Evolutionary conservation across 2,113 vertebrate genomes (phyloP).

Genomic region (Turdus rufiventris): DNA sequence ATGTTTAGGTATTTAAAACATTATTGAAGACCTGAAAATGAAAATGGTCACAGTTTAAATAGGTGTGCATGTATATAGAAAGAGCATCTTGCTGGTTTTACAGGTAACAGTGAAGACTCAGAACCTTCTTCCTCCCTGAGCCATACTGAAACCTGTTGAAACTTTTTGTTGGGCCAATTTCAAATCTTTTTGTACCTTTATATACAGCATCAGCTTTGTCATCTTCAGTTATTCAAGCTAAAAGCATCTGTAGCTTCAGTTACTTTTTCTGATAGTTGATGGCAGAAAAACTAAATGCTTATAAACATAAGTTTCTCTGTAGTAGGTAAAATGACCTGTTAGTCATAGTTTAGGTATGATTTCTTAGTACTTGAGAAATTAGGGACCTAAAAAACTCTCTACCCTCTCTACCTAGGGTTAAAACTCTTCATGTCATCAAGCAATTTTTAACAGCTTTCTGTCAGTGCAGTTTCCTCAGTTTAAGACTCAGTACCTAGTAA

Average conservation of each 20-base stretch:
- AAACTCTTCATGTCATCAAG: not conserved
- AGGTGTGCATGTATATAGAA: not conserved
- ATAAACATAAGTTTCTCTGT: not conserved
- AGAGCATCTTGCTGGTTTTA: not conserved
- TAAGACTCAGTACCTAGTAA: not conserved
- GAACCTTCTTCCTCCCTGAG: not conserved
- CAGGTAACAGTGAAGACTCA: not conserved
- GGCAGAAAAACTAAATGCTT: not conserved
- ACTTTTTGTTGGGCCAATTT: not conserved
- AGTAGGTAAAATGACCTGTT: not conserved
- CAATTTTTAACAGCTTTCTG: not conserved
- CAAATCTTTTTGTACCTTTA: not conserved
- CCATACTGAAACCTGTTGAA: not conserved
- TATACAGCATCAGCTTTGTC: not conserved
- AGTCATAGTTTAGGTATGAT: not conserved
- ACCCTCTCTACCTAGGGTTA: not conserved
- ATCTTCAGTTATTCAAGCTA: not conserved
- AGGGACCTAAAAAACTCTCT: not conserved
- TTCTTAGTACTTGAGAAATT: not conserved
- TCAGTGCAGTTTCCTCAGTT: not conserved
- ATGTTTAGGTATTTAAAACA: not conserved
- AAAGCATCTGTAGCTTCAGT: not conserved
- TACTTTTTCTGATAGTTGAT: not conserved
- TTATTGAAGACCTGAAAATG: not conserved
- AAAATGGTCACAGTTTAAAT: not conserved